Conservation (phyloP, 1,140 invertebrate species). For the Drosophila neocordata region DNA sequence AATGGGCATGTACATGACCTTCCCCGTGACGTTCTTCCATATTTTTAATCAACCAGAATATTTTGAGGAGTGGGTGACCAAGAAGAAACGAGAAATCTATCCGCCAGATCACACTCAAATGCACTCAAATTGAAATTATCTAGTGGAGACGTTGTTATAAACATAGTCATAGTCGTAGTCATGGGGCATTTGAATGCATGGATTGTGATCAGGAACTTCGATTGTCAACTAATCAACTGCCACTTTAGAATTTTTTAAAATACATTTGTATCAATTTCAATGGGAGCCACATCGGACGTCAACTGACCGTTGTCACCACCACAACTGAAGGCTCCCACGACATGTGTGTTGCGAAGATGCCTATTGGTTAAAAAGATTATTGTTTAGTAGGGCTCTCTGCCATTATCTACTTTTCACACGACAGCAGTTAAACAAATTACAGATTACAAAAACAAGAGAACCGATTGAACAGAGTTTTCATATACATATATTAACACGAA, state of each 20-base stretch:
- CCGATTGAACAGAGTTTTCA: conserved; percentile 13
- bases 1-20: conserved; percentile 93
- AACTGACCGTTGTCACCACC: neutral
- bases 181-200: neutral
- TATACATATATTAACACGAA: neutral
- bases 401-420: conserved; percentile 58
- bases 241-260: neutral
- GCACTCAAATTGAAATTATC: neutral
- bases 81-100: conserved; percentile 87
- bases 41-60: conserved; percentile 92
- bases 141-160: neutral
- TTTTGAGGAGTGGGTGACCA: conserved; percentile 91
- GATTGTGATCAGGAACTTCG: conserved; percentile 9
- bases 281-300: neutral
- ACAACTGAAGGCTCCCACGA: conserved; percentile 1
- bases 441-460: conserved; percentile 33
- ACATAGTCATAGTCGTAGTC: neutral
- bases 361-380: conserved; percentile 25
- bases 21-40: conserved; percentile 93
- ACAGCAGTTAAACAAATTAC: conserved; percentile 37
- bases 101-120: conserved; percentile 89
- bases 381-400: conserved; percentile 19
- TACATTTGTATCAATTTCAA: neutral
- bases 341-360: conserved; percentile 44
- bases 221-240: neutral